Evolutionary conservation across 2,797 vertebrate species (phyloP), one percentile per base, ranked within the genome.

Genomic region (Tragelaphus eurycerus): DNA sequence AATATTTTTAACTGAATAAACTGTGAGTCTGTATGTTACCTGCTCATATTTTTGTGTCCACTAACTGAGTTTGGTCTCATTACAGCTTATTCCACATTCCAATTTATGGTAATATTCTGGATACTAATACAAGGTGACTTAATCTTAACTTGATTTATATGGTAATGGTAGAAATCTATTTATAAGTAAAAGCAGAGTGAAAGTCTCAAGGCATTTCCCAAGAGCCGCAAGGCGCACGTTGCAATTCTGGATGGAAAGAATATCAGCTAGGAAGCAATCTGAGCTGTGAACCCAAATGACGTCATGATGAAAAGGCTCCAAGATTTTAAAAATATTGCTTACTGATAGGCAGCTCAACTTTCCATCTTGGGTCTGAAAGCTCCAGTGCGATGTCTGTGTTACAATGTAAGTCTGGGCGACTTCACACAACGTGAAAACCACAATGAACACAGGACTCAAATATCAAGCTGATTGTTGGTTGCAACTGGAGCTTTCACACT

Each of bases 271-370:
- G 89, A 97, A 92, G 98, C 94, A 97, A 97, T 87, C 89, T 90
- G 92, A 98, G 83, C 95, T 60, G 50, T 16, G 90, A 84, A 92
- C 89, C 87, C 93, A 81, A 89, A 96, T 96, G 78, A 98, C 50
- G 76, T 97, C 93, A 97, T 96, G 91, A 81, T 86, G 86, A 93
- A 97, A 95, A 95, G 81, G 48, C 50, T 97, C 97, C 97, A 95
- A 46, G 96, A 83, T 87, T 95, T 96, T 38, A 96, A 97, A 97
- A 93, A 90, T 92, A 95, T 81, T 84, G 95, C 98, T 98, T 94
- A 93, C 91, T 92, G 93, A 98, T 96, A 94, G 95, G 95, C 76
- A 86, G 95, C 93, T 97, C 96, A 90, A 64, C 57, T 98, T 97
- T 96, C 97, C 89, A 79, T 52, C 71, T 86, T 82, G 64, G 71